These are phyloP conservation scores for Sminthurinus aureus DNA, from an alignment of 2,888 invertebrate genomes.

Conservation along the genomic window DNA sequence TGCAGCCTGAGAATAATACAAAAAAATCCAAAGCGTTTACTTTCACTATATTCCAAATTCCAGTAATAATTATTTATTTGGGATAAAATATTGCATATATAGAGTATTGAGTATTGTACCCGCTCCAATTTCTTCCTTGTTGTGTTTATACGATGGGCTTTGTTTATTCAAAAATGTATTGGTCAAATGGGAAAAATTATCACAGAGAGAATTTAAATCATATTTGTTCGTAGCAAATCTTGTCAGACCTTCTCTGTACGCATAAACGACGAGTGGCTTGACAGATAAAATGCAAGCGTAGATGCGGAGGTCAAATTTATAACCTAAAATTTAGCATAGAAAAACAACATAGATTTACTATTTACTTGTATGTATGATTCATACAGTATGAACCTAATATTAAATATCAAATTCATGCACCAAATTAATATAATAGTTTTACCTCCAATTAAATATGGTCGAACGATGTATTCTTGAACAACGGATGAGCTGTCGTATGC, in stretches of 20 bases:
- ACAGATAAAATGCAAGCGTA: constrained; percentile 74
- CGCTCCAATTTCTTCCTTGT: constrained; percentile 75
- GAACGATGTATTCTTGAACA: constrained; percentile 81
- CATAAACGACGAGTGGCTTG: constrained; percentile 83
- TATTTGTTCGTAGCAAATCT: constrained; percentile 85
- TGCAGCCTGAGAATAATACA: constrained; percentile 72
- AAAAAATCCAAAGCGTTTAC: neutral
- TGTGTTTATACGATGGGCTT: constrained; percentile 79
- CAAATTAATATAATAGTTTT: neutral
- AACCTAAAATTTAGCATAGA: constrained; percentile 63
- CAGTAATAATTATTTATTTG: too few relatives aligned
- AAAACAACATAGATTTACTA: neutral
- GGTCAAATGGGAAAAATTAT: constrained; percentile 86
- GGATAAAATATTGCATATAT: neutral
- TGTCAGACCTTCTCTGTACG: constrained; percentile 87
- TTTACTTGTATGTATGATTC: neutral
- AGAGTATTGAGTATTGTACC: neutral
- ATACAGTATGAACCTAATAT: too few relatives aligned
- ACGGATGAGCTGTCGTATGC: constrained; percentile 81
- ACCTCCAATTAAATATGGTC: constrained; percentile 78
- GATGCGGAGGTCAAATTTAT: constrained; percentile 86
- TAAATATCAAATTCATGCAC: neutral
- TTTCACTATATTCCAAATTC: too few relatives aligned
- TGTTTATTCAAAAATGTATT: constrained; percentile 91
- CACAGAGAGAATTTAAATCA: constrained; percentile 81